Conservation (phyloP, 1,140 invertebrate genomes). For the Saccostrea cuccullata region DNA sequence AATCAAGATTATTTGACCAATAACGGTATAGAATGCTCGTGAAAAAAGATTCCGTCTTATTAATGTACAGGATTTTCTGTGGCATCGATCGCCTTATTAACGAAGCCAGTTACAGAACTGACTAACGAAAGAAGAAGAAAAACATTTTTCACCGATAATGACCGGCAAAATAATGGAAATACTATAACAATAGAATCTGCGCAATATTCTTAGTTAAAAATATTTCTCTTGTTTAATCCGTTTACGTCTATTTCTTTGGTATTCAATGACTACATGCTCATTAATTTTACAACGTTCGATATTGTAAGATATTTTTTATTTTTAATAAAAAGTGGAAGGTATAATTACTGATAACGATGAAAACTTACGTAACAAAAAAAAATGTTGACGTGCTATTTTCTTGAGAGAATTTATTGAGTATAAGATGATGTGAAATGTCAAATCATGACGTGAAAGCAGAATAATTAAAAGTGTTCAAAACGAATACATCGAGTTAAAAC, state of each 20-base stretch:
- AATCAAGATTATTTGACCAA: neutral
- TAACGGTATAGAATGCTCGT: neutral
- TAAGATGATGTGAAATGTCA: too few species aligned
- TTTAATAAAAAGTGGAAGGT: neutral
- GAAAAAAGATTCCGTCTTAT: neutral
- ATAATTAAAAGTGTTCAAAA: too few species aligned
- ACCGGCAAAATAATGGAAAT: slow-evolving; percentile 18
- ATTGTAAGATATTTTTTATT: neutral
- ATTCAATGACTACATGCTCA: neutral
- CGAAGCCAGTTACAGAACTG: neutral
- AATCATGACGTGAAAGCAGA: too few species aligned
- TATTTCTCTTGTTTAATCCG: neutral
- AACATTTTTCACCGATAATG: slow-evolving; percentile 14
- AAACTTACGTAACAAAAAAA: too few species aligned
- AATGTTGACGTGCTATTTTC: too few species aligned
- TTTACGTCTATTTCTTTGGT: neutral
- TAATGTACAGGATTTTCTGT: neutral
- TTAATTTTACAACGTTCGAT: slow-evolving; percentile 2
- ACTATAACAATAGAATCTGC: neutral
- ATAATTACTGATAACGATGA: neutral
- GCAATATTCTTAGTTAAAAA: neutral
- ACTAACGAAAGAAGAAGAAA: neutral
- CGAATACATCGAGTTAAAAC: too few species aligned
- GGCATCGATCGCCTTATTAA: slow-evolving; percentile 16
- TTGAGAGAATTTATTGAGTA: too few species aligned